Evolutionary conservation across 1,140 invertebrate genomes (phyloP), one percentile per base, ranked within the genome.

Genomic region (Propsilocerus akamusi): DNA sequence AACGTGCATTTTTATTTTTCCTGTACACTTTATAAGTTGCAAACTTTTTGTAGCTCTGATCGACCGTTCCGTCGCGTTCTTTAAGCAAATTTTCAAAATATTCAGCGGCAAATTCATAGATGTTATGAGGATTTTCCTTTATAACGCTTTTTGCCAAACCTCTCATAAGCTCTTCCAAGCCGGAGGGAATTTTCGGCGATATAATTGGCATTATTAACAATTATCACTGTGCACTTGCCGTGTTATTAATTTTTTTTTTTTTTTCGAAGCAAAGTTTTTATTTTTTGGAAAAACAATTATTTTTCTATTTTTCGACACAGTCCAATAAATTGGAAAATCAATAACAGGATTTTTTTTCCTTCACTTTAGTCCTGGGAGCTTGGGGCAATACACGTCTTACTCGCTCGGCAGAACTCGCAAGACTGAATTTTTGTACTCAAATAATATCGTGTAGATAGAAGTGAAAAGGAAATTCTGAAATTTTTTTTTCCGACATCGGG

Each of bases 61-160:
- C 25, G 5, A 46, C 41, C 4, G 7, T 46, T 0, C 51, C 59
- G 48, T 64, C 60, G 28, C 64, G 57, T 24, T 61, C 59, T 22
- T 56, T 56, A 32, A 66, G 54, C 23, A 72, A 58, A 25, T 64
- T 68, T 41, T 64, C 54, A 60, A 73, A 68, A 52, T 72, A 70
- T 12, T 67, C 54, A 20, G 68, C 63, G 51, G 68, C 71, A 53
- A 68, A 72, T 17, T 62, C 57, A 26, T 69, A 66, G 25, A 72
- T 56, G 52, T 72, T 64, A 4, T 58, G 53, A 0, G 72, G 70
- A 51, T 68, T 71, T 51, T 68, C 62, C 49, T 63, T 66, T 1
- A 74, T 59, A 2, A 73, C 69, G 47, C 71, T 67, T 52, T 65
- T 72, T 5, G 70, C 63, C 12, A 74, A 62, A 12, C 67, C 69